Base-by-base conservation (phyloP, 1,140 invertebrate species). In the Tribolium castaneum region DNA sequence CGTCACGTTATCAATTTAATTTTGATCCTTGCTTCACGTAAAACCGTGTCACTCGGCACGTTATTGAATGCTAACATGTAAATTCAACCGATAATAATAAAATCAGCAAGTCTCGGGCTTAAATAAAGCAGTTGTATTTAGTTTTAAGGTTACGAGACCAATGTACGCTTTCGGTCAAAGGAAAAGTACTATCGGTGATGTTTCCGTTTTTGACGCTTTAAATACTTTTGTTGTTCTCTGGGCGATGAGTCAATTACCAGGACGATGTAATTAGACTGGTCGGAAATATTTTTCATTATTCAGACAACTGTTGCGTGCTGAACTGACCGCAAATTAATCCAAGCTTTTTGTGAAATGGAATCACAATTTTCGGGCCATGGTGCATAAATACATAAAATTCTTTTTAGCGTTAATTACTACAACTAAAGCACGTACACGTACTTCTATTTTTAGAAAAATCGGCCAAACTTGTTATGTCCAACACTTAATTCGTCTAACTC, bases 121-220 rank as follows among this genome's bases (percentile, higher is more conserved):
- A 62, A 25, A 62, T 34, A 62, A 50, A 7, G 56, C 56, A 13
- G 13, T 10, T 25, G 30, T 30, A 62, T 62, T 62, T 62, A 62
- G 12, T 59, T 59, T 66, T 66, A 66, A 66, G 59, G 59, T 66
- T 66, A 66, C 30, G 59, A 30, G 59, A 66, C 25, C 30, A 66
- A 66, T 12, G 59, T 66, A 35, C 59, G 56, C 12, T 66, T 66
- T 66, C 59, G 59, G 59, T 66, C 59, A 66, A 2, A 12, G 59
- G 59, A 66, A 66, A 66, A 66, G 59, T 66, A 66, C 59, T 34
- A 66, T 66, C 12, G 13, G n/a, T n/a, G n/a, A 35, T 66, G 14
- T 5, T 22, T 59, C n/a, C 9, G 16, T 59, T 45, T 45, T 45
- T 45, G 3, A 30, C 25, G 6, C 39, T 45, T n/a, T 45, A 45